Base-by-base conservation (phyloP, 2,888 invertebrate genomes). In the Tribolium freemani region DNA sequence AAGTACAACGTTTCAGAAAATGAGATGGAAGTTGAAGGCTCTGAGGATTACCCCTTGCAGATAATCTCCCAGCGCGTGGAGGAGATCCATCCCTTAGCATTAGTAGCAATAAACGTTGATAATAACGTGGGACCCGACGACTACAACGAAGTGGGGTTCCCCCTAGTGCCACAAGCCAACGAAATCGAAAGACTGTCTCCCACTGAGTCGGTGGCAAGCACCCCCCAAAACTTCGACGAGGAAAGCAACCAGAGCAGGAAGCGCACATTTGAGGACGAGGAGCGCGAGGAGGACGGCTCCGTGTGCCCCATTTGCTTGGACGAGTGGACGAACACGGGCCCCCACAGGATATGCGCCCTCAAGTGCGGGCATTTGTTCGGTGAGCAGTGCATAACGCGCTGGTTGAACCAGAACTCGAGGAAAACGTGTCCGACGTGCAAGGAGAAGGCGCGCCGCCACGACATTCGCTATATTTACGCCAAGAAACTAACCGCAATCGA, bases 361-460 rank as follows among this genome's bases (percentile, higher is more conserved):
- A 93, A 92, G 82, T 98, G 98, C 85, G 98, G 98, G 0, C 98
- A 98, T 87, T 86, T 98, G 5, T 98, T 97, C 86, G 98, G 98
- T 0, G 87, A 91, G 0, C 89, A 89, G 11, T 98, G 98, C 83
- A 92, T 96, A 5, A 87, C 90, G 61, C 88, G 91, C 38, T 96
- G 96, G 96, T 85, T 96, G 61, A 89, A 88, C 71, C 76, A 84
- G 0, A 85, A 87, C 0, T 89, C 88, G 20, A 89, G 89, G n/a
- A 89, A 91, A 64, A 88, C 90, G 0, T 98, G 98, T 84, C 98
- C 98, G 0, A 94, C 96, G 11, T 98, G 98, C 84, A 98, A 98
- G 84, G 88, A 90, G 44, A 92, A 79, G 63, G 83, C 83, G 3
- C 69, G 74, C 8, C 79, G 77, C 67, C 74, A 75, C 26, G 85